Base-by-base conservation (phyloP, 2,888 invertebrate genomes). In the Andrena praecox region DNA sequence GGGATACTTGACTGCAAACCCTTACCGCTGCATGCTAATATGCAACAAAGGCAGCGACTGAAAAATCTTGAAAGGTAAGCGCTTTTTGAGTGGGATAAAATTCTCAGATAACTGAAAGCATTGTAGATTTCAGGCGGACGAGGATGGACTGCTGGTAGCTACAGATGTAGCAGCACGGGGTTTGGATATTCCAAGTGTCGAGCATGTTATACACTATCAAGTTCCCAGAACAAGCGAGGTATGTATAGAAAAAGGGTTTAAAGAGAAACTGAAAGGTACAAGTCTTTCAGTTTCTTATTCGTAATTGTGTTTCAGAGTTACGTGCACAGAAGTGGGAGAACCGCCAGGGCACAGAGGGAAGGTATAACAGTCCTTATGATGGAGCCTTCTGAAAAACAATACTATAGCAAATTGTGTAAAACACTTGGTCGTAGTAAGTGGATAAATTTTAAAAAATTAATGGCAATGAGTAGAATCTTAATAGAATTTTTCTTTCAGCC, bases 91-190 rank as follows among this genome's bases (percentile, higher is more conserved):
- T 8, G 8, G 3, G 10, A 48, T 59, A 48, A 42, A 60, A 52
- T 76, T 70, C n/a, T 42, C 35, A 64, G 2, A 56, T 64, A 35
- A 75, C 12, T 16, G 6, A 29, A 27, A 50, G 20, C 31, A 70
- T 90, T 92, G 54, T 74, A 96, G 97, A 85, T 97, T 97, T 94
- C 96, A 97, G 52, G 96, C 96, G 76, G 95, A 96, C 88, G 95
- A 96, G 0, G 95, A 96, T 85, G 97, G 97, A 0, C 93, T 99
- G 7, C 94, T 99, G 50, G 96, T 99, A 79, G 97, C 99, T 2
- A 99, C 99, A 0, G 99, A 99, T 95, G 99, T 99, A 5, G 99
- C 99, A 0, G 99, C 99, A 0, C 95, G 99, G 77, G 99, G 99
- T 0, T 94, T 99, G 62, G 99, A 99, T 94, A 99, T 99, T 89